phyloP scores from a whole-genome alignment of 2,113 vertebrate species.

The Trochalopteron elliotii region DNA sequence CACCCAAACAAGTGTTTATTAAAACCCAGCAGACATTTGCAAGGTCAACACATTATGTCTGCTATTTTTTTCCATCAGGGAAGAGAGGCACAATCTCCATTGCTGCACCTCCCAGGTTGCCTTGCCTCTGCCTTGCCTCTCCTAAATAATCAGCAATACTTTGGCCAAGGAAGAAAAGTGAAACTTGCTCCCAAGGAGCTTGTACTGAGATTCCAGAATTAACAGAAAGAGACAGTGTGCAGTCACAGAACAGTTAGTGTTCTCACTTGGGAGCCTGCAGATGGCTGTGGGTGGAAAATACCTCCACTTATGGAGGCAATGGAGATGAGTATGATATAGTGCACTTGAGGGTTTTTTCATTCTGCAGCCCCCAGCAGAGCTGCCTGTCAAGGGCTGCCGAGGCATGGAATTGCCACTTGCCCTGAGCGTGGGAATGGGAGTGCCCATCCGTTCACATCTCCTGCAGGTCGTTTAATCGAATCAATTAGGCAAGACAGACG shows the following conservation, averaged over 20 bases:
- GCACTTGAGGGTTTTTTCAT: constrained; percentile 85
- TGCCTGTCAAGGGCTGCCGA: constrained; percentile 90
- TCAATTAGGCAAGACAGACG: constrained; percentile 92
- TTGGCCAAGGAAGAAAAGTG: constrained; percentile 22
- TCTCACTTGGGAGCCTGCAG: constrained; percentile 75
- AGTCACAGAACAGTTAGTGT: constrained; percentile 63
- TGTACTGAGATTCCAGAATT: constrained; percentile 52
- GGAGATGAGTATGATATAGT: constrained; percentile 91
- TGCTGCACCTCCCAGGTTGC: not conserved
- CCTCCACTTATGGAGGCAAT: constrained; percentile 90
- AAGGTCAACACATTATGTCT: not conserved
- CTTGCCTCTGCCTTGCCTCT: not conserved
- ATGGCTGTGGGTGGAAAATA: constrained; percentile 83
- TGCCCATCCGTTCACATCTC: constrained; percentile 97
- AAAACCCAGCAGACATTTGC: not conserved
- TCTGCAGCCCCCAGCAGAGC: constrained; percentile 79
- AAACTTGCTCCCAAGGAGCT: constrained; percentile 51
- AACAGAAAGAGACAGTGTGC: constrained; percentile 61
- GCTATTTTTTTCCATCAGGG: constrained; percentile 1
- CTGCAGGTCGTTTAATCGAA: constrained; percentile 93
- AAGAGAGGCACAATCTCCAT: not conserved
- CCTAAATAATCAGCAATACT: constrained; percentile 15
- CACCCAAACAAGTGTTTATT: not conserved
- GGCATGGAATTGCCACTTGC: constrained; percentile 91
- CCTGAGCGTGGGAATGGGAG: constrained; percentile 97